Conservation (phyloP, 2,113 vertebrate genomes). For the Mormyrus lacerda region DNA sequence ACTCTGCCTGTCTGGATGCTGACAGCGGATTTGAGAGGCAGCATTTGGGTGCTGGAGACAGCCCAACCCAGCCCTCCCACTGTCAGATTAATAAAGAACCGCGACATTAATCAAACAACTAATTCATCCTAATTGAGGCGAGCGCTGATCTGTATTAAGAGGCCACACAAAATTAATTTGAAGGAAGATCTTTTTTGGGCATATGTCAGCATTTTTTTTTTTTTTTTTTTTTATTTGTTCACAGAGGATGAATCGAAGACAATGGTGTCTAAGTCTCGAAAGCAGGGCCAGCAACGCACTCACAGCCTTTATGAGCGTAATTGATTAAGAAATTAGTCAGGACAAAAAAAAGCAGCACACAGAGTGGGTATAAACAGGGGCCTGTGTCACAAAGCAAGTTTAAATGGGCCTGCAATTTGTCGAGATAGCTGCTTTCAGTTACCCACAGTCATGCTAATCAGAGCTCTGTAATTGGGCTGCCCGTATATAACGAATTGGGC, state of each 20-base stretch:
- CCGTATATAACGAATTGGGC: neutral
- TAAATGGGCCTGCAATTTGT: neutral
- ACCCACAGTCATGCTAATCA: conserved; percentile 5
- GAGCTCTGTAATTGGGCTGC: neutral
- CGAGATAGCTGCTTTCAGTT: neutral
- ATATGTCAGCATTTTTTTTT: neutral
- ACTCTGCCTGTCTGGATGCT: neutral
- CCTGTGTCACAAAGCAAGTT: neutral
- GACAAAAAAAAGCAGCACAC: neutral
- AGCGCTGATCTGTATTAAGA: conserved; percentile 1
- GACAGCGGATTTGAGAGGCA: neutral
- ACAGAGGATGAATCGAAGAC: neutral
- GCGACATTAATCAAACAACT: neutral
- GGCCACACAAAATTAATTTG: conserved; percentile 8
- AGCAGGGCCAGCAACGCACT: neutral
- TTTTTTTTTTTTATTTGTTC: neutral
- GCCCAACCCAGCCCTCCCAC: neutral
- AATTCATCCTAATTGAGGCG: conserved; percentile 2
- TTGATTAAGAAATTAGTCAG: conserved; percentile 4
- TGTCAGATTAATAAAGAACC: neutral
- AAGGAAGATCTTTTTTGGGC: conserved; percentile 1
- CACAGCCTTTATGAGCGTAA: neutral
- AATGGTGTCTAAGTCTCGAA: neutral
- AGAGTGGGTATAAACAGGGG: neutral
- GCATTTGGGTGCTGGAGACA: neutral